Conservation (phyloP, 2,797 vertebrate species). For the Vireo griseus region DNA sequence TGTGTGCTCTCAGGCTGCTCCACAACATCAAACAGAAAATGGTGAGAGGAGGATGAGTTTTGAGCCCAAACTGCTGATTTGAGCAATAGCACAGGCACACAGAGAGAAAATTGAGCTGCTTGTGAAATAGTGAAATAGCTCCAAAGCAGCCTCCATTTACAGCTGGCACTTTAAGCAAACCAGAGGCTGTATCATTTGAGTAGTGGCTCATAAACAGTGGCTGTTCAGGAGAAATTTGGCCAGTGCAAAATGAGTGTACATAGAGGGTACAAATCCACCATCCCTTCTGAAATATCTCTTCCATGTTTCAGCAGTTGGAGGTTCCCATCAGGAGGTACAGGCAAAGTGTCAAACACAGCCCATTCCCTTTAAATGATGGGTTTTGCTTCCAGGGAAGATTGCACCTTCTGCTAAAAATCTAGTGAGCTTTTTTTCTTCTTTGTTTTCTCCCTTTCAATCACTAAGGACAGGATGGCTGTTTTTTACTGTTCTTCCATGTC, state of each 20-base stretch:
- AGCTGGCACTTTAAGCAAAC: slow-evolving; percentile 3
- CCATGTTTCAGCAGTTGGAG: not conserved
- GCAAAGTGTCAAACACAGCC: not conserved
- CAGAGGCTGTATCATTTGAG: slow-evolving; percentile 10
- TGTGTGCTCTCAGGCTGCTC: not conserved
- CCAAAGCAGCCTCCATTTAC: not conserved
- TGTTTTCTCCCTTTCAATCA: not conserved
- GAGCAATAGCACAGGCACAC: not conserved
- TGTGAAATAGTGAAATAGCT: not conserved
- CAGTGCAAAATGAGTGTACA: not conserved
- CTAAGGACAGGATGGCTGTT: not conserved
- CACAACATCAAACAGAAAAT: accelerated
- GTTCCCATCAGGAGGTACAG: accelerated
- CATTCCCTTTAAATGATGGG: not conserved
- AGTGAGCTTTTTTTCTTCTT: not conserved
- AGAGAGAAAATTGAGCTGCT: not conserved
- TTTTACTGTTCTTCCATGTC: not conserved
- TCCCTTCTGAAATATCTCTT: not conserved
- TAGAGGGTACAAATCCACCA: not conserved
- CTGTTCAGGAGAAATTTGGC: not conserved
- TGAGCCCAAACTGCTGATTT: not conserved
- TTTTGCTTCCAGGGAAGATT: not conserved
- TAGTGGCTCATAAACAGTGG: not conserved
- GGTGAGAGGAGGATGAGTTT: not conserved
- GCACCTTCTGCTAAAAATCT: not conserved